Evolutionary conservation across 23 tunicate species (phyloP).

Genomic region (Halocynthia aurantium): DNA sequence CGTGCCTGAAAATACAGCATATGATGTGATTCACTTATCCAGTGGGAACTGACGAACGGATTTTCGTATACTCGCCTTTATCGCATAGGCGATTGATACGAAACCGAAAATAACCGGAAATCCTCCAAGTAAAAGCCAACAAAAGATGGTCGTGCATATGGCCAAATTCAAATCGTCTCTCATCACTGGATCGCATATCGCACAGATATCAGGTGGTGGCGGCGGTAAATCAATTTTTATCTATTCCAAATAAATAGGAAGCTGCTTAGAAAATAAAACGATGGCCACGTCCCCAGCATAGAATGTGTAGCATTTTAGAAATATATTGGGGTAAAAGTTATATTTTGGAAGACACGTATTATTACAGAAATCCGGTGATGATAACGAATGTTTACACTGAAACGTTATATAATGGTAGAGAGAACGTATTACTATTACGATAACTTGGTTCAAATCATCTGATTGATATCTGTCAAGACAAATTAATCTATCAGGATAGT

Average conservation of each 20-base stretch:
- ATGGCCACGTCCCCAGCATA: too few relatives aligned
- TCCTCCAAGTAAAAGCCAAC: conserved; percentile 44
- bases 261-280: too few relatives aligned
- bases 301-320: too few relatives aligned
- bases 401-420: too few relatives aligned
- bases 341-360: too few relatives aligned
- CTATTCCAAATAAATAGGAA: background rate
- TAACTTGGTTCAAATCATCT: too few relatives aligned
- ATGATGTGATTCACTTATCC: background rate
- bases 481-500: too few relatives aligned
- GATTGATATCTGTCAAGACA: too few relatives aligned
- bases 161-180: conserved; percentile 25
- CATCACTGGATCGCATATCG: conserved; percentile 49
- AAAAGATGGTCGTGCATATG: conserved; percentile 35
- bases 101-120: conserved; percentile 38
- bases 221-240: conserved; percentile 31
- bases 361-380: too few relatives aligned
- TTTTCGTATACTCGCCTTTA: conserved; percentile 7
- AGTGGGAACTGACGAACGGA: background rate
- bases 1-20: conserved; percentile 26
- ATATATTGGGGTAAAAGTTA: too few relatives aligned
- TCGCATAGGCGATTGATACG: conserved; percentile 22
- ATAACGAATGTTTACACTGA: too few relatives aligned
- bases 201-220: conserved; percentile 45
- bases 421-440: too few relatives aligned